These are phyloP conservation scores for Petrolisthes cinctipes DNA, from an alignment of 2,888 invertebrate genomes.

Conservation along the genomic window DNA sequence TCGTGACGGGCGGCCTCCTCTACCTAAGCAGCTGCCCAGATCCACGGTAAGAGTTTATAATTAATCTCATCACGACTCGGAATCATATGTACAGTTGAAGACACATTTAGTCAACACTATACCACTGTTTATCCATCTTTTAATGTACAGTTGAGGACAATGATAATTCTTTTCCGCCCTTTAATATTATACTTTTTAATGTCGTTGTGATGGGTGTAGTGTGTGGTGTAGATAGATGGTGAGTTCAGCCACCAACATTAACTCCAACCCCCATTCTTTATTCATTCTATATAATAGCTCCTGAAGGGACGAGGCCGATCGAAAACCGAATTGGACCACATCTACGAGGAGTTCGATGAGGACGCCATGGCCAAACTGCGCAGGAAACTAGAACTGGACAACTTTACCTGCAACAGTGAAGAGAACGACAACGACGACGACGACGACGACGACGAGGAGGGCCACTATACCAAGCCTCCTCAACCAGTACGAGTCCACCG, in stretches of 20 bases:
- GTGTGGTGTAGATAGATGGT: not conserved
- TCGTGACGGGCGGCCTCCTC: not conserved
- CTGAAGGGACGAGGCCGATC: not conserved
- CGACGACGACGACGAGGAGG: no score
- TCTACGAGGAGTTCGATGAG: conserved; percentile 44
- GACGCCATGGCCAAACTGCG: conserved; percentile 34
- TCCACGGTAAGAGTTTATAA: no score
- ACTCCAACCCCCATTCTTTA: not conserved
- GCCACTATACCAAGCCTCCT: not conserved
- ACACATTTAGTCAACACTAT: no score
- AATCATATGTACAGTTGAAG: no score
- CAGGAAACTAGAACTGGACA: conserved; percentile 26
- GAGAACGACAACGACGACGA: no score
- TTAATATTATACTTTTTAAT: no score
- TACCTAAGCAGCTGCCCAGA: conserved; percentile 5
- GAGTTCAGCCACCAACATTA: not conserved
- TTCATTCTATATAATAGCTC: not conserved
- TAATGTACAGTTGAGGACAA: no score
- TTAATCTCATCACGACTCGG: no score
- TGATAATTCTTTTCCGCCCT: no score
- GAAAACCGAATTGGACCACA: conserved; percentile 17
- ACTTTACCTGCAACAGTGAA: conserved; percentile 12
- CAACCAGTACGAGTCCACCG: not conserved
- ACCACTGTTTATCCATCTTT: no score
- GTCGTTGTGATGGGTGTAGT: no score